Evolutionary conservation across 2,113 vertebrate species (phyloP).

Genomic region (Cepphus grylle): DNA sequence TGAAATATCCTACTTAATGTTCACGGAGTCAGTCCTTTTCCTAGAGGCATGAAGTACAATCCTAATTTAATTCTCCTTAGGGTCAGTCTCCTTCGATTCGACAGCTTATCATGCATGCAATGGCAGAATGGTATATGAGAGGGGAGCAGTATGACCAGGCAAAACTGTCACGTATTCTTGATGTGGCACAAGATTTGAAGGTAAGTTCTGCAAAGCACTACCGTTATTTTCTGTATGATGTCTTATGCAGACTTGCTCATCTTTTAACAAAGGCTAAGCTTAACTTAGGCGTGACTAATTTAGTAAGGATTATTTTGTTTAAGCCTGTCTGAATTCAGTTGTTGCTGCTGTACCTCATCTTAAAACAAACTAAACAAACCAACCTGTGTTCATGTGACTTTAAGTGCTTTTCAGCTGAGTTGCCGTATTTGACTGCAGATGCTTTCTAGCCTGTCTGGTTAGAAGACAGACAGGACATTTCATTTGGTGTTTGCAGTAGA

Average conservation of each 20-base stretch:
- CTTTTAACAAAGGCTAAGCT: background rate
- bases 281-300: background rate
- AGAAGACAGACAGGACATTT: background rate
- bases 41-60: background rate
- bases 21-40: background rate
- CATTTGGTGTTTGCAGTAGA: background rate
- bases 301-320: background rate
- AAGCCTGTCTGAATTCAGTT: background rate
- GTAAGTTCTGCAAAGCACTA: conserved; percentile 64
- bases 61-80: conserved; percentile 65
- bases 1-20: background rate
- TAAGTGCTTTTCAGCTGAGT: background rate
- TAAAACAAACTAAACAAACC: background rate
- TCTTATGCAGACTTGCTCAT: background rate
- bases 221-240: background rate
- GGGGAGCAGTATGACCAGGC: conserved; percentile 98
- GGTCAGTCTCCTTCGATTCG: conserved; percentile 99
- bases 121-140: conserved; percentile 99
- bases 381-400: rapidly evolving
- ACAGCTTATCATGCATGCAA: conserved; percentile 98
- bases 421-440: background rate
- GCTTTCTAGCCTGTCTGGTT: background rate
- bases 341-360: background rate
- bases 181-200: conserved; percentile 99
- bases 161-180: conserved; percentile 95